Percentiles rank a stretch among this genome's conserved stretches.
phyloP scores from a whole-genome alignment of 1,140 invertebrate genomes.

The Camponotus vicinus region DNA sequence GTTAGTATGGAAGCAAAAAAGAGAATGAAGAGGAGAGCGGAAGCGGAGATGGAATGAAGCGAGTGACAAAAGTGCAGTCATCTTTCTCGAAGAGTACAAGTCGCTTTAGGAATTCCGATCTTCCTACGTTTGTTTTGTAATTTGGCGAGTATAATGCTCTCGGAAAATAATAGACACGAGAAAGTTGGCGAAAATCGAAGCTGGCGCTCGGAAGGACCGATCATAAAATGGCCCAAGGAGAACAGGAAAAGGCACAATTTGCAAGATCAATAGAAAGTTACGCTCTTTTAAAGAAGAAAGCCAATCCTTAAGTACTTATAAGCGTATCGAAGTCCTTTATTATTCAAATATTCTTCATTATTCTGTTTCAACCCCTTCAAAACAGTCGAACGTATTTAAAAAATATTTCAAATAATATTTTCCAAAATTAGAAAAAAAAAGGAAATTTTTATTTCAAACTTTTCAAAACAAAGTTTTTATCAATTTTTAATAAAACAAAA shows the following conservation, averaged over 20 bases:
- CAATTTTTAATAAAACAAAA: neutral
- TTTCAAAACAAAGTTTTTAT: neutral
- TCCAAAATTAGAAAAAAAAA: neutral
- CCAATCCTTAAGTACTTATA: constrained; percentile 39
- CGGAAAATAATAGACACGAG: constrained; percentile 47
- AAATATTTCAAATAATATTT: neutral
- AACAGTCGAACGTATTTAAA: neutral
- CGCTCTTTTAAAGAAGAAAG: constrained; percentile 21
- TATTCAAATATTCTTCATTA: constrained; percentile 35
- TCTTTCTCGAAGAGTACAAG: constrained; percentile 46
- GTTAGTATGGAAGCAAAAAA: neutral
- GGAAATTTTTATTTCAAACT: neutral
- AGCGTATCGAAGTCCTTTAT: constrained; percentile 24
- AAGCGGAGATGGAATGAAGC: constrained; percentile 16
- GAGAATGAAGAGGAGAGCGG: neutral
- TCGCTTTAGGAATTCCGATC: constrained; percentile 48
- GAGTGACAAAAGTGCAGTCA: constrained; percentile 49
- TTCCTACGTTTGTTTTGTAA: constrained; percentile 56
- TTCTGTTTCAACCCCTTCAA: neutral
- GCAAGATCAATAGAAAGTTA: constrained; percentile 50
- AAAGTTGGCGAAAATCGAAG: constrained; percentile 40
- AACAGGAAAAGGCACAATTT: constrained; percentile 49
- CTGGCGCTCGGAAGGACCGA: constrained; percentile 31
- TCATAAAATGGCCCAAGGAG: constrained; percentile 24
- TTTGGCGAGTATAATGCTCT: constrained; percentile 46